phyloP scores from a whole-genome alignment of 2,113 vertebrate genomes.

The Vidua chalybeata region DNA sequence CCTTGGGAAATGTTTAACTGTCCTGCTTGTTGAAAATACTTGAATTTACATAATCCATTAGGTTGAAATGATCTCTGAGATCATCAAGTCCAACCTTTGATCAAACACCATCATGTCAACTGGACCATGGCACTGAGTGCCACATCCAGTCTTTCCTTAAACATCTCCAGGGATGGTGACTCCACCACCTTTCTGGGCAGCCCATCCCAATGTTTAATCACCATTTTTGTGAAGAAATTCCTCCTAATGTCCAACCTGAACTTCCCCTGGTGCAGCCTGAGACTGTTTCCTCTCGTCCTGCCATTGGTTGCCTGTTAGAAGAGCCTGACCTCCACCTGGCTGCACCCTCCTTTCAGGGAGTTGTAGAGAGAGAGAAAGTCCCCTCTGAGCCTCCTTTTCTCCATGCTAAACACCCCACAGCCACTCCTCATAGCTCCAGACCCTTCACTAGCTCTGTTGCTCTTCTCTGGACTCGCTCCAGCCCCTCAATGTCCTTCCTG shows the following conservation, averaged over 20 bases:
- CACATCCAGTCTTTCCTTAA: neutral
- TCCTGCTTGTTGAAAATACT: neutral
- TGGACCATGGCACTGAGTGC: neutral
- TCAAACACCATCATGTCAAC: neutral
- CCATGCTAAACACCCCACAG: neutral
- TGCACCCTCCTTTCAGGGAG: neutral
- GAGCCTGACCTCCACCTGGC: neutral
- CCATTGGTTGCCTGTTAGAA: neutral
- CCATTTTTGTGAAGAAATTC: neutral
- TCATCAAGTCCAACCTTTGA: neutral
- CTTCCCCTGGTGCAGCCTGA: neutral
- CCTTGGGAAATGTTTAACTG: neutral
- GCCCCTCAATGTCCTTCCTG: neutral
- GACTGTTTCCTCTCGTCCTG: neutral
- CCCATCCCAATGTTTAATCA: neutral
- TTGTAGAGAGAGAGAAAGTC: neutral
- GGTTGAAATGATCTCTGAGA: neutral
- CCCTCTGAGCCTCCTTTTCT: neutral
- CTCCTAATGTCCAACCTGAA: neutral
- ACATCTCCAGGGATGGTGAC: neutral
- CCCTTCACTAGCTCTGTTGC: neutral
- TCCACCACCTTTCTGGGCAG: rapidly evolving
- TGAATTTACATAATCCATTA: neutral
- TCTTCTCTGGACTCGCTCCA: neutral
- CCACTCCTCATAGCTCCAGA: neutral